Percentiles rank a stretch among this genome's conserved stretches.
These are phyloP conservation scores for Poecilus cupreus DNA, from an alignment of 2,888 invertebrate genomes.

Conservation along the genomic window DNA sequence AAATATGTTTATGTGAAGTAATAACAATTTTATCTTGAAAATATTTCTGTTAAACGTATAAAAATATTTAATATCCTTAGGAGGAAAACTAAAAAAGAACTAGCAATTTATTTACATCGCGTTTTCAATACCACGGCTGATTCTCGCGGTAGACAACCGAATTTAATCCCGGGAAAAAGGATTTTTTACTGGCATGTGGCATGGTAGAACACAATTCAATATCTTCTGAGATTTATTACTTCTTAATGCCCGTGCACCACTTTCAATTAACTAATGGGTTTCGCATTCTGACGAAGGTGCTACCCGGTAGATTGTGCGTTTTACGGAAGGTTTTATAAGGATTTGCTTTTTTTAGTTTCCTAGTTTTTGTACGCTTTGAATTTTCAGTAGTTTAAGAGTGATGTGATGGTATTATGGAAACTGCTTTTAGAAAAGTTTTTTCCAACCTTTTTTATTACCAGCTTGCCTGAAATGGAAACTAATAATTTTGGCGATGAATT, in stretches of 20 bases:
- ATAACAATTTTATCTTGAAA: no score
- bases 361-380: neutral
- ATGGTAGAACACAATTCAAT: neutral
- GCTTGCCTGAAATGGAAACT: no score
- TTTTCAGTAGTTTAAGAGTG: neutral
- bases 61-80: neutral
- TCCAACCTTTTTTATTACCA: neutral
- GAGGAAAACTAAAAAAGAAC: neutral
- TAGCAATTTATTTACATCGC: neutral
- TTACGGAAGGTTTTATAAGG: neutral
- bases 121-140: neutral
- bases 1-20: no score
- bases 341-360: neutral
- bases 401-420: neutral
- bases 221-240: slow-evolving; percentile 30
- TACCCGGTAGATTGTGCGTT: neutral
- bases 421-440: neutral
- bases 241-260: slow-evolving; percentile 25
- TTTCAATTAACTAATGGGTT: slow-evolving; percentile 27
- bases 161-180: slow-evolving; percentile 2
- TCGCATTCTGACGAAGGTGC: neutral
- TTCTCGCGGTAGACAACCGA: neutral
- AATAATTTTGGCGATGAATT: no score
- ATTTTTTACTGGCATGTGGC: neutral
- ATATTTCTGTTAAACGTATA: no score